Evolutionary conservation across 2,113 vertebrate species (phyloP).

Genomic region (Pterophyllum scalare): DNA sequence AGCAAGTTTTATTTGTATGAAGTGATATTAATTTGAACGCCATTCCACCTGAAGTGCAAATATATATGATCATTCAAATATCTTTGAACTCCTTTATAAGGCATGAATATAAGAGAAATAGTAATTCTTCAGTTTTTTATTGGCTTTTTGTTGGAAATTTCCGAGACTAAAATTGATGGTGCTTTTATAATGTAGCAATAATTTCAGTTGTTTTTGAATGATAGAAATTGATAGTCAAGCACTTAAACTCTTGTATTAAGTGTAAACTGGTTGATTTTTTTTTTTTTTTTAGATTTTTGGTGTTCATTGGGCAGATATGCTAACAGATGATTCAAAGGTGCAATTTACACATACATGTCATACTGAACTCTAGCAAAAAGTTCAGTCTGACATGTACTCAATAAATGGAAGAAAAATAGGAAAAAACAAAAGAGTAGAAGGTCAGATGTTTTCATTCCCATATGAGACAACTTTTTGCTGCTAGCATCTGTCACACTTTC

Average conservation of each 20-base stretch:
- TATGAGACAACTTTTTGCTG: slow-evolving; percentile 4
- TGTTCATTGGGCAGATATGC: background rate
- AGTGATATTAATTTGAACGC: background rate
- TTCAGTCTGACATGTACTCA: background rate
- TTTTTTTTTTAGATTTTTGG: background rate
- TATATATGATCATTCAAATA: background rate
- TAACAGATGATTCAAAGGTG: slow-evolving; percentile 4
- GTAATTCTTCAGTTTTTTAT: background rate
- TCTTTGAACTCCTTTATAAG: background rate
- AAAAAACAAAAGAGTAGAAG: background rate
- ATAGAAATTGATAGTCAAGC: background rate
- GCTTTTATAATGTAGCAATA: background rate
- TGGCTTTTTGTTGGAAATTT: slow-evolving; percentile 12
- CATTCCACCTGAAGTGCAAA: background rate
- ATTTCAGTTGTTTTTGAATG: background rate
- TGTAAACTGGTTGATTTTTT: background rate
- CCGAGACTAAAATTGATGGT: background rate
- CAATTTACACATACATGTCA: background rate
- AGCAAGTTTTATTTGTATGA: background rate
- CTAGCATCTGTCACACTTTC: slow-evolving; percentile 22
- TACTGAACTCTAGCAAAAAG: background rate
- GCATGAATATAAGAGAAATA: background rate
- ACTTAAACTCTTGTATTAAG: background rate
- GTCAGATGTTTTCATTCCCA: slow-evolving; percentile 16
- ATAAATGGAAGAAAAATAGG: background rate